A percentile compares a stretch with the other conserved stretches of the same genome.
Conservation (phyloP, 2,113 vertebrate species). For the Trogon melanurus region DNA sequence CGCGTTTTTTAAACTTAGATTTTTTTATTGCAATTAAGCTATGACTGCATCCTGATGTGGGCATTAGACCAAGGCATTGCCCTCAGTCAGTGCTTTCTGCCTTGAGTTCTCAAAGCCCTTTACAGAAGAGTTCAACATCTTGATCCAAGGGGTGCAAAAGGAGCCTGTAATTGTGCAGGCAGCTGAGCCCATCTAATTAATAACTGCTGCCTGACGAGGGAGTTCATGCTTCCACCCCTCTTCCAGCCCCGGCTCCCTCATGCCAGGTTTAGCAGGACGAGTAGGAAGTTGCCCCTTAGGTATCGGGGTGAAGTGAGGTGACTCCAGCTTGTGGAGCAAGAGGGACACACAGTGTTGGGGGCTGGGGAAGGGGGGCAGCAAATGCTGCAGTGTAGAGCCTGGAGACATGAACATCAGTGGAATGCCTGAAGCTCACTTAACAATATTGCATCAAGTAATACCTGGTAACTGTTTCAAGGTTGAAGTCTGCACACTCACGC, state of each 20-base stretch:
- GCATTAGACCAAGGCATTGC: background rate
- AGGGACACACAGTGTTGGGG: fast-evolving
- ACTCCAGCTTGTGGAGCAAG: background rate
- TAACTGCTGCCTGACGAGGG: background rate
- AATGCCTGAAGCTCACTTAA: background rate
- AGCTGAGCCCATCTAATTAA: background rate
- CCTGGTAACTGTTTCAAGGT: background rate
- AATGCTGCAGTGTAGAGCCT: background rate
- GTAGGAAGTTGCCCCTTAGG: background rate
- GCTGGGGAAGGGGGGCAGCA: background rate
- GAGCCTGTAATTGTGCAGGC: background rate
- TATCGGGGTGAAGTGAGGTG: fast-evolving
- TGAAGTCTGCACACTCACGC: background rate
- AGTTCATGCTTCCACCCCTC: background rate
- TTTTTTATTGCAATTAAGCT: background rate
- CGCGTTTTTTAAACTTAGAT: background rate
- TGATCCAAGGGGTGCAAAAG: background rate
- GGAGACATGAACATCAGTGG: background rate
- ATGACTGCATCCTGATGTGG: background rate
- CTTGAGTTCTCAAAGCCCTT: background rate
- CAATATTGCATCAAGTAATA: background rate
- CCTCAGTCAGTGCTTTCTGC: background rate
- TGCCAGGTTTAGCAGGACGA: background rate
- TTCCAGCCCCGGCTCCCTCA: background rate
- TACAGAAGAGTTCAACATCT: background rate